Evolutionary conservation across 2,888 invertebrate species (phyloP).

Genomic region (Leptinotarsa rubiginosa): DNA sequence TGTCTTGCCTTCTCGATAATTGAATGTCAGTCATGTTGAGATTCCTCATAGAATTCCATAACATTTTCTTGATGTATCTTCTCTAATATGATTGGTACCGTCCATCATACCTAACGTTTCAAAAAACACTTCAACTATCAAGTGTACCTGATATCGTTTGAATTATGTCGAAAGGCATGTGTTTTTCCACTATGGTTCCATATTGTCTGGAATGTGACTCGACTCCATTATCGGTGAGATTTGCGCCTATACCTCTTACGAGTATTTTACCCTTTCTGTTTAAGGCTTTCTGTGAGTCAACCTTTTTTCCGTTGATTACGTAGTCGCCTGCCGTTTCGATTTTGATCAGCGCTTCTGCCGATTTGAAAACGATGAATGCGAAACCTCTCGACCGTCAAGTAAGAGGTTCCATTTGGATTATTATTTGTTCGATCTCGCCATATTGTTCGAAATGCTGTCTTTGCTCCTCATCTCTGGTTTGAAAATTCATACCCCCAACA

Average conservation of each 20-base stretch:
- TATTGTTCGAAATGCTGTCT: conserved; percentile 93
- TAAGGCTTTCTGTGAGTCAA: conserved; percentile 96
- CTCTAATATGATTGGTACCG: no score
- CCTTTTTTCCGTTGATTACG: conserved; percentile 93
- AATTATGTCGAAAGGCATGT: conserved; percentile 96
- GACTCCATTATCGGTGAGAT: conserved; percentile 93
- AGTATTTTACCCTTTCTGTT: conserved; percentile 96
- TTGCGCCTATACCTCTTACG: conserved; percentile 93
- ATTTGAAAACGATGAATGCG: conserved; percentile 64
- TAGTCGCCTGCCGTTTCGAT: conserved; percentile 90
- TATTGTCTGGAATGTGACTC: conserved; percentile 92
- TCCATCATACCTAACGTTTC: no score
- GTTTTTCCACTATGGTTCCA: conserved; percentile 94
- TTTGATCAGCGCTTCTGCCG: conserved; percentile 88
- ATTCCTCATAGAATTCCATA: no score
- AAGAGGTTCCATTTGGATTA: conserved; percentile 95
- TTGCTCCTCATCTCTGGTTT: conserved; percentile 96
- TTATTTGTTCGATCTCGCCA: conserved; percentile 95
- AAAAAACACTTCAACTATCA: no score
- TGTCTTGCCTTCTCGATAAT: no score
- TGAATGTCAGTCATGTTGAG: no score
- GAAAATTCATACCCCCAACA: conserved; percentile 59
- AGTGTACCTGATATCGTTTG: no score
- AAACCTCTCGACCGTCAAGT: conserved; percentile 96
- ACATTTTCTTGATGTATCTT: no score